These are phyloP conservation scores for Leptinotarsa defecta DNA, from an alignment of 1,140 invertebrate genomes.

Conservation along the genomic window DNA sequence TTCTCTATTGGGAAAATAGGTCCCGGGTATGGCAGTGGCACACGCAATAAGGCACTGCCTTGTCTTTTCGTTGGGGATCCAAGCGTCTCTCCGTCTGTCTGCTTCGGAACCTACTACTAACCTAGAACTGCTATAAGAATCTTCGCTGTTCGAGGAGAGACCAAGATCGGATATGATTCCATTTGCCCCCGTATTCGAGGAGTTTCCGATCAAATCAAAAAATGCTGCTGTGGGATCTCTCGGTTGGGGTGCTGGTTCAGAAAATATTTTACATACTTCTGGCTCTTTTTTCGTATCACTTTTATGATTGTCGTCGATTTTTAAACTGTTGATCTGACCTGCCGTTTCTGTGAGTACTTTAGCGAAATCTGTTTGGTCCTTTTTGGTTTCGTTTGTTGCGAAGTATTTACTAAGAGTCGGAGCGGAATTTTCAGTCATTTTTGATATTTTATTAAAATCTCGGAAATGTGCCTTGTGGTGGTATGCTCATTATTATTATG, in stretches of 20 bases:
- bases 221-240: conserved; percentile 55
- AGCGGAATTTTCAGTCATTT: conserved; percentile 41
- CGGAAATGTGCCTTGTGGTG: too few species aligned
- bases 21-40: conserved; percentile 67
- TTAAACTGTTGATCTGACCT: conserved; percentile 39
- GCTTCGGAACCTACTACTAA: conserved; percentile 56
- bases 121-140: conserved; percentile 45
- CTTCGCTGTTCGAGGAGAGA: conserved; percentile 43
- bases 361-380: conserved; percentile 39
- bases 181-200: conserved; percentile 33
- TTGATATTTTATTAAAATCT: background rate
- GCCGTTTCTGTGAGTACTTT: conserved; percentile 41
- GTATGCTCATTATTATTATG: too few species aligned
- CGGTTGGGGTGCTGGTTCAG: conserved; percentile 49
- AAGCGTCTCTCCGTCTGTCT: conserved; percentile 73
- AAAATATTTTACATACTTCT: conserved; percentile 58
- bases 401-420: conserved; percentile 52
- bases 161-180: conserved; percentile 48
- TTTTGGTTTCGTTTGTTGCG: conserved; percentile 35
- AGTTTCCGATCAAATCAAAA: conserved; percentile 53
- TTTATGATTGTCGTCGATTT: conserved; percentile 41
- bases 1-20: conserved; percentile 69
- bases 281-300: conserved; percentile 53
- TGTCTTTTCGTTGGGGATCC: conserved; percentile 74
- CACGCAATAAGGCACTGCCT: conserved; percentile 66